Percentiles rank a stretch among this genome's conserved stretches.
Conservation (phyloP, 2,888 invertebrate genomes). For the Sepiola atlantica region DNA sequence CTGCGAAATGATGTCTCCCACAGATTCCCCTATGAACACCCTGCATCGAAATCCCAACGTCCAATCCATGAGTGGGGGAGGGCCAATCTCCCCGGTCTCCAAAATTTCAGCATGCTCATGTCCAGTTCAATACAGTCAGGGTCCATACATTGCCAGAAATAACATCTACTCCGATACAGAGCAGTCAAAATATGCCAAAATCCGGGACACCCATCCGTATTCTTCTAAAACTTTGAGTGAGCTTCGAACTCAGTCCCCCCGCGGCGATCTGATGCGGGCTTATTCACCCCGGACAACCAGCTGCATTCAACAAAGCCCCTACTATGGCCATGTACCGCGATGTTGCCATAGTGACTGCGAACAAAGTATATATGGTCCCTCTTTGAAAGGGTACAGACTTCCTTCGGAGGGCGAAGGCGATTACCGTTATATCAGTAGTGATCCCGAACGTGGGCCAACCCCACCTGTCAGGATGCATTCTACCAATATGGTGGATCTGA, state of each 20-base stretch:
- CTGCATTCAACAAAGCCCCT: constrained; percentile 51
- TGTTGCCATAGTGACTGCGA: constrained; percentile 60
- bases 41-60: constrained; percentile 51
- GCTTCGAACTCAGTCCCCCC: constrained; percentile 57
- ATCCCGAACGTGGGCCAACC: constrained; percentile 58
- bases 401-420: constrained; percentile 55
- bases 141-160: constrained; percentile 57
- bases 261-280: constrained; percentile 45
- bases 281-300: constrained; percentile 50
- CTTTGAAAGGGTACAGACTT: constrained; percentile 56
- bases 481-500: constrained; percentile 49
- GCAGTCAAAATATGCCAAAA: constrained; percentile 49
- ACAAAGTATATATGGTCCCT: constrained; percentile 54
- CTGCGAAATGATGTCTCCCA: constrained; percentile 69
- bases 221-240: constrained; percentile 61
- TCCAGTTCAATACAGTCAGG: constrained; percentile 64
- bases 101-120: constrained; percentile 69
- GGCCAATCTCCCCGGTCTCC: constrained; percentile 68
- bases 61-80: constrained; percentile 55
- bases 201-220: constrained; percentile 55
- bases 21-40: constrained; percentile 61
- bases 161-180: constrained; percentile 67
- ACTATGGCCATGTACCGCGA: constrained; percentile 52
- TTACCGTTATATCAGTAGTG: constrained; percentile 55
- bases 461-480: constrained; percentile 55